Conservation (phyloP, 2,113 vertebrate genomes). For the Pholis gunnellus region DNA sequence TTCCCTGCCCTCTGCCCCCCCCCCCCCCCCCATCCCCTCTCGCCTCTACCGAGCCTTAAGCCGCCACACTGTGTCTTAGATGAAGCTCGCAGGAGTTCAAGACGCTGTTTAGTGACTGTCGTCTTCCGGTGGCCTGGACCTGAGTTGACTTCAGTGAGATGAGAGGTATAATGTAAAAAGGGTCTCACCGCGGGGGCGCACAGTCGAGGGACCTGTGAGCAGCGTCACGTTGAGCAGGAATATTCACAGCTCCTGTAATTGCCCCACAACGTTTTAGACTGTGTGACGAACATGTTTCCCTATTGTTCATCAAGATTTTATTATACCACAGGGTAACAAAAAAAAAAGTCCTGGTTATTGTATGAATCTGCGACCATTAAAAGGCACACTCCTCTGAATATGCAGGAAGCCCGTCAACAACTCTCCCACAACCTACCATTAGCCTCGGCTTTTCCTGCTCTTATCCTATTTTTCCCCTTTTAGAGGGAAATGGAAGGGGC, state of each 20-base stretch:
- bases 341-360: constrained; percentile 68
- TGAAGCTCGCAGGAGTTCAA: constrained; percentile 39
- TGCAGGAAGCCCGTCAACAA: constrained; percentile 80
- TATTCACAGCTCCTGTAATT: constrained; percentile 63
- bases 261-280: constrained; percentile 60
- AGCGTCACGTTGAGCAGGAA: constrained; percentile 53
- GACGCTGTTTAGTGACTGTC: constrained; percentile 23
- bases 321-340: constrained; percentile 30
- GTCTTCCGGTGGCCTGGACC: constrained; percentile 49
- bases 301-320: constrained; percentile 70
- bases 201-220: constrained; percentile 46
- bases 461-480: constrained; percentile 79
- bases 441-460: constrained; percentile 73
- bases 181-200: constrained; percentile 35
- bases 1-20: not conserved
- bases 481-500: constrained; percentile 69
- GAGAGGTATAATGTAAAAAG: constrained; percentile 54
- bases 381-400: constrained; percentile 71
- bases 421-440: constrained; percentile 81
- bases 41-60: not conserved
- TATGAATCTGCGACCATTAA: constrained; percentile 65
- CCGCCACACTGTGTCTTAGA: constrained; percentile 33
- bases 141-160: constrained; percentile 67
- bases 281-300: constrained; percentile 55
- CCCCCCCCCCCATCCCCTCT: not conserved